These are phyloP conservation scores for Andrena cerasifolii DNA, from an alignment of 1,140 invertebrate species.

Conservation along the genomic window DNA sequence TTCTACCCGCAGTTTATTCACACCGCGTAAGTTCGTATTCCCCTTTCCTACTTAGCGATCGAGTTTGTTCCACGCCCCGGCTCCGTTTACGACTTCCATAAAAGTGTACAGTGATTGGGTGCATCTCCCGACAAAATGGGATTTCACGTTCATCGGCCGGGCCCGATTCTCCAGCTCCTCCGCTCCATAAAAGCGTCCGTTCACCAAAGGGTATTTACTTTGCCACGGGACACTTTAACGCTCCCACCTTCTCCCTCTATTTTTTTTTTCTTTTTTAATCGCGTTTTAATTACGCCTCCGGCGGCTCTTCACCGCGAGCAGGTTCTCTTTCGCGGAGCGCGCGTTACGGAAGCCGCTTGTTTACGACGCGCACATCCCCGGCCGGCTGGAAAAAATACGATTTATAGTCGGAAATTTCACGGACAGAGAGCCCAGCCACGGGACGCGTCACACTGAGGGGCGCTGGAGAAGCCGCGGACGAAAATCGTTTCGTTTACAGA, in stretches of 20 bases:
- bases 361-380: neutral
- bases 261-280: neutral
- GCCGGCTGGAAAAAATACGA: neutral
- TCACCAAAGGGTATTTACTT: constrained; percentile 2
- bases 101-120: constrained; percentile 18
- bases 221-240: constrained; percentile 10
- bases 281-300: neutral
- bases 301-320: neutral
- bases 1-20: too few species aligned
- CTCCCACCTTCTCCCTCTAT: too few species aligned
- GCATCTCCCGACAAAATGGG: neutral
- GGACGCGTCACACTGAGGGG: neutral
- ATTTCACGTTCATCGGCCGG: constrained; percentile 12
- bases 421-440: neutral
- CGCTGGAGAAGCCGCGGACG: neutral
- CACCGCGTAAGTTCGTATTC: too few species aligned
- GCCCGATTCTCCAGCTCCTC: neutral
- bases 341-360: constrained; percentile 13
- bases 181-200: neutral
- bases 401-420: constrained; percentile 30
- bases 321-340: neutral
- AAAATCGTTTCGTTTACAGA: constrained; percentile 25
- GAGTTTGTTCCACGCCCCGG: neutral
- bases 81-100: constrained; percentile 12
- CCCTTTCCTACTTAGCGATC: too few species aligned